These are phyloP conservation scores for Salmo trutta DNA, from an alignment of 2,797 vertebrate species.

Conservation along the genomic window DNA sequence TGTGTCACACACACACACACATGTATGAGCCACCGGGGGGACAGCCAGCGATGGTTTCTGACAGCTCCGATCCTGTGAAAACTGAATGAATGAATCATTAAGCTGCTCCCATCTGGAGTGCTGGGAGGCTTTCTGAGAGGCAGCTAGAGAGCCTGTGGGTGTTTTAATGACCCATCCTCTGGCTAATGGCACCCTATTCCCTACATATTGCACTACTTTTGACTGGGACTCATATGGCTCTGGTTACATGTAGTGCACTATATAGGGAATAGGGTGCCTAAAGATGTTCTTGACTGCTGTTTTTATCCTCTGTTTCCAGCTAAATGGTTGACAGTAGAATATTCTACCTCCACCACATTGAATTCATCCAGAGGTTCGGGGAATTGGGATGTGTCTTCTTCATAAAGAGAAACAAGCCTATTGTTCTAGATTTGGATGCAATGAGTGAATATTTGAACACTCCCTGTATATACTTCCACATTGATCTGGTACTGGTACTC, in stretches of 20 bases:
- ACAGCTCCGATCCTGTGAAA: slow-evolving; percentile 45
- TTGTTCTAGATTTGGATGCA: not conserved
- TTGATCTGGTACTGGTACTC: too few species aligned
- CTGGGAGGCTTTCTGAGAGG: slow-evolving; percentile 11
- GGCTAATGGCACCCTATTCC: not conserved
- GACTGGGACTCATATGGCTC: not conserved
- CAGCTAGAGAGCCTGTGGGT: slow-evolving; percentile 40
- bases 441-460: not conserved
- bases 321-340: not conserved
- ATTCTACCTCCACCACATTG: not conserved
- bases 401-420: not conserved
- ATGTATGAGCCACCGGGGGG: not conserved
- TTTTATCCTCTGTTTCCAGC: slow-evolving; percentile 28
- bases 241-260: slow-evolving; percentile 19
- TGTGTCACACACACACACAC: slow-evolving; percentile 22
- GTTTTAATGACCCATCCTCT: slow-evolving; percentile 52
- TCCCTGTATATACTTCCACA: too few species aligned
- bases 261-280: slow-evolving; percentile 4
- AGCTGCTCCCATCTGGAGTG: slow-evolving; percentile 50
- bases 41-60: slow-evolving; percentile 35
- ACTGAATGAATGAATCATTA: slow-evolving; percentile 59
- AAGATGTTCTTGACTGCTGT: slow-evolving; percentile 15
- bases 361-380: not conserved
- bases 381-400: not conserved
- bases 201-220: not conserved